Evolutionary conservation across 2,113 vertebrate species (phyloP).

Genomic region (Panthera leo): DNA sequence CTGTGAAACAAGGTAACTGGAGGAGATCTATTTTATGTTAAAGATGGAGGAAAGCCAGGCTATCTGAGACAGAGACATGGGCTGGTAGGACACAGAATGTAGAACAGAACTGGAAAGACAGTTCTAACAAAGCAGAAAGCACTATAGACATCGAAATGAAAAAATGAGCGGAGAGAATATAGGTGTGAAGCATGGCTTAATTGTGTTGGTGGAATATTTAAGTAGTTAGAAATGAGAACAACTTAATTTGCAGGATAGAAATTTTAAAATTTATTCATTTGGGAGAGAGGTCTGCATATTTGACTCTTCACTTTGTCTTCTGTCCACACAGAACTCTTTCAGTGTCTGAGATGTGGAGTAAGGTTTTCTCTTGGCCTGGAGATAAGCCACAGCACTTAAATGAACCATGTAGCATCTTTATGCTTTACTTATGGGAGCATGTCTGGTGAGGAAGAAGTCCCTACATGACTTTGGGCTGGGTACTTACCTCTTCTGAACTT

Average conservation of each 20-base stretch:
- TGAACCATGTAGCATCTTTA: neutral
- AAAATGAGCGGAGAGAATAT: neutral
- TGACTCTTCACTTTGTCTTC: neutral
- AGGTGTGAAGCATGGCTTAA: neutral
- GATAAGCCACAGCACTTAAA: neutral
- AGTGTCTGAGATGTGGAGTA: neutral
- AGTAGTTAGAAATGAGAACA: neutral
- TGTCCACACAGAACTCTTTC: neutral
- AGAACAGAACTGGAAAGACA: neutral
- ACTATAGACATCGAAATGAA: neutral
- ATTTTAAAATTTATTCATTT: neutral
- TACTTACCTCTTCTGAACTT: neutral
- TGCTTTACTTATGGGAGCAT: neutral
- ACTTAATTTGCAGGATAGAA: neutral
- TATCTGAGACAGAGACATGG: neutral
- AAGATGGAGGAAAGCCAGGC: neutral
- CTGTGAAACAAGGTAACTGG: neutral
- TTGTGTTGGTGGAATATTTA: neutral
- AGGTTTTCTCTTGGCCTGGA: neutral
- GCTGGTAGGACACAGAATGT: neutral
- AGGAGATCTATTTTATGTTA: neutral
- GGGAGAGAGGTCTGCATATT: rapidly evolving
- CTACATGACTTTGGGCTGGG: neutral
- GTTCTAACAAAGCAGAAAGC: neutral
- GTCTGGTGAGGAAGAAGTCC: neutral